Evolutionary conservation across 2,797 vertebrate genomes (phyloP).

Genomic region (Sternotherus odoratus): DNA sequence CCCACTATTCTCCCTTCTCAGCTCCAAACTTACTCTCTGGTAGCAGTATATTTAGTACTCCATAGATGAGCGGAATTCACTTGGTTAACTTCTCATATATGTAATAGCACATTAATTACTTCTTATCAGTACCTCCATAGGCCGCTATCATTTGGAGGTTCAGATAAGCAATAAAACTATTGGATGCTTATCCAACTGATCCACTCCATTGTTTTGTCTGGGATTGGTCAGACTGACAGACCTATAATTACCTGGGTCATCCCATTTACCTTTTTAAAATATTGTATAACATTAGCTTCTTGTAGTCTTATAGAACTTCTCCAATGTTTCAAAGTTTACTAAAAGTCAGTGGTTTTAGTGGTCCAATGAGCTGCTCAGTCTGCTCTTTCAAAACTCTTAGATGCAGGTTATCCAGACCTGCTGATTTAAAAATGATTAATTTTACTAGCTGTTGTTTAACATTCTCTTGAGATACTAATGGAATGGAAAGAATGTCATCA

Average conservation of each 20-base stretch:
- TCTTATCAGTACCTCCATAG: constrained; percentile 65
- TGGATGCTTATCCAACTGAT: constrained; percentile 59
- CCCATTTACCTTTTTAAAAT: background rate
- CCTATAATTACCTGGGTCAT: background rate
- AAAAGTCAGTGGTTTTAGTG: no score
- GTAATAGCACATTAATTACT: constrained; percentile 66
- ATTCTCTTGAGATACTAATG: no score
- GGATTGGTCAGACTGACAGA: background rate
- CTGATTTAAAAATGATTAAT: no score
- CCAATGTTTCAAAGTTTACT: no score
- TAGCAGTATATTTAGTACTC: background rate
- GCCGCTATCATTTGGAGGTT: constrained; percentile 42
- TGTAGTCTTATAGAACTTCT: background rate
- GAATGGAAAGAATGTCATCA: no score
- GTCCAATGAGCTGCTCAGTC: no score
- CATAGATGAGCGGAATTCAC: background rate
- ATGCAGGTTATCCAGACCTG: no score
- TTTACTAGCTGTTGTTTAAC: no score
- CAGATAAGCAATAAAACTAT: constrained; percentile 64
- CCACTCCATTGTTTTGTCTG: constrained; percentile 7
- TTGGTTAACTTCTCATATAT: background rate
- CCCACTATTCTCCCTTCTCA: background rate
- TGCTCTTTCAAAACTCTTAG: no score
- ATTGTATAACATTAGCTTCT: background rate
- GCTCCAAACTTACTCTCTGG: no score